These are phyloP conservation scores for Sitta carolinensis DNA, from an alignment of 2,797 vertebrate species.

Conservation along the genomic window DNA sequence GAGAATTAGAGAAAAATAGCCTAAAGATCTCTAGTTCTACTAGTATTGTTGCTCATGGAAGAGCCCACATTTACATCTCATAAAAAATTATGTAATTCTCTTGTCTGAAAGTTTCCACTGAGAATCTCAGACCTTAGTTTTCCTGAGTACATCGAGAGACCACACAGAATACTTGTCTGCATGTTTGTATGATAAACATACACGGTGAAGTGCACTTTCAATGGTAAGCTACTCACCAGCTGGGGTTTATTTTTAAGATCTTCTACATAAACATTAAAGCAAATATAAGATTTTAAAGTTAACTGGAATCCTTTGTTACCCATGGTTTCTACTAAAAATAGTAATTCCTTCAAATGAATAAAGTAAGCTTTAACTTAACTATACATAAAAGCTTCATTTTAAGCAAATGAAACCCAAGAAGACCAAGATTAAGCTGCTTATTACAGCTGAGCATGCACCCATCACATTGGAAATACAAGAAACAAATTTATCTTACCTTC, in stretches of 20 bases:
- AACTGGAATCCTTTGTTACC: neutral
- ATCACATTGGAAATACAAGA: neutral
- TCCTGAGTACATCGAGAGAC: neutral
- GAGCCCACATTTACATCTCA: neutral
- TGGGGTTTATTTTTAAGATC: neutral
- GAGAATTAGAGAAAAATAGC: neutral
- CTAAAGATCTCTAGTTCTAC: neutral
- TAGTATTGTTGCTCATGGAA: neutral
- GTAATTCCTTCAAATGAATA: neutral
- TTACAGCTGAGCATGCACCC: neutral
- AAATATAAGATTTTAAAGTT: neutral
- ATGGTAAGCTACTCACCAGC: neutral
- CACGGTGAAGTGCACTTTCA: neutral
- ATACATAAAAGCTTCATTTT: neutral
- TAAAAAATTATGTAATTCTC: neutral
- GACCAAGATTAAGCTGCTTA: neutral
- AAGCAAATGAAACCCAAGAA: neutral
- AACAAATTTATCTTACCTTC: slow-evolving; percentile 80
- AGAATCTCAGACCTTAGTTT: neutral
- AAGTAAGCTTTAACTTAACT: neutral
- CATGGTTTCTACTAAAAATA: neutral
- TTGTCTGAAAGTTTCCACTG: neutral
- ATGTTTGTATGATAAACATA: neutral
- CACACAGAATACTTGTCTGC: neutral
- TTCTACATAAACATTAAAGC: neutral